Conservation (phyloP, 2,113 vertebrate genomes). For the Gallinago media region DNA sequence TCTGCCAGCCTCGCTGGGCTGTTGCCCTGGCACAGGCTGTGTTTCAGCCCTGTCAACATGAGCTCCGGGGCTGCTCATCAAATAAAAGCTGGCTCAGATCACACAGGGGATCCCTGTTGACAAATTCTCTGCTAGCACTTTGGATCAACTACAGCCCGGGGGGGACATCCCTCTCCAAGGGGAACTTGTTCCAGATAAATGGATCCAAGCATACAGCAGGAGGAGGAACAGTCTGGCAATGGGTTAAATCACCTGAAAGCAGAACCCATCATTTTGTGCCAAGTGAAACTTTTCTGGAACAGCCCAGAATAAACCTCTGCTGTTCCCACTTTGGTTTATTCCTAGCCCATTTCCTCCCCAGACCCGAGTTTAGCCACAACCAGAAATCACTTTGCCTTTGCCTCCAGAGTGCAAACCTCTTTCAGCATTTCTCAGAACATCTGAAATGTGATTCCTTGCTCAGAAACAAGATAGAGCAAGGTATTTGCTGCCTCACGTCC, state of each 20-base stretch:
- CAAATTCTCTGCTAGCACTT: background rate
- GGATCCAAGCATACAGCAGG: background rate
- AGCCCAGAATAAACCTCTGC: background rate
- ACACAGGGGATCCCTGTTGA: background rate
- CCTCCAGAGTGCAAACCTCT: background rate
- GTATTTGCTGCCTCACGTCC: background rate
- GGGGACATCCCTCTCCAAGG: background rate
- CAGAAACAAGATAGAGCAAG: background rate
- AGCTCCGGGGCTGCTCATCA: background rate
- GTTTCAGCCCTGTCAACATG: background rate
- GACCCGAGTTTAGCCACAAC: background rate
- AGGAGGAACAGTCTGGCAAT: background rate
- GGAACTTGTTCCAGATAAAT: background rate
- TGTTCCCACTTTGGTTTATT: background rate
- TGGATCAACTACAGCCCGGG: background rate
- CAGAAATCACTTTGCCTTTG: background rate
- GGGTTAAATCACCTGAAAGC: background rate
- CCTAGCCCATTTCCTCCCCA: background rate
- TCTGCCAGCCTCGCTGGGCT: background rate
- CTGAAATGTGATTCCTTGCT: background rate
- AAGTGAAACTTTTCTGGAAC: conserved; percentile 10
- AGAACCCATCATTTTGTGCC: background rate
- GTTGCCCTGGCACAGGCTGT: background rate
- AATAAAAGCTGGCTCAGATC: background rate
- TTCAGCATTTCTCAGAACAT: background rate